A percentile compares a stretch with the other conserved stretches of the same genome.
Evolutionary conservation across 1,140 invertebrate genomes (phyloP).

Genomic region (Eubasilissa regina): DNA sequence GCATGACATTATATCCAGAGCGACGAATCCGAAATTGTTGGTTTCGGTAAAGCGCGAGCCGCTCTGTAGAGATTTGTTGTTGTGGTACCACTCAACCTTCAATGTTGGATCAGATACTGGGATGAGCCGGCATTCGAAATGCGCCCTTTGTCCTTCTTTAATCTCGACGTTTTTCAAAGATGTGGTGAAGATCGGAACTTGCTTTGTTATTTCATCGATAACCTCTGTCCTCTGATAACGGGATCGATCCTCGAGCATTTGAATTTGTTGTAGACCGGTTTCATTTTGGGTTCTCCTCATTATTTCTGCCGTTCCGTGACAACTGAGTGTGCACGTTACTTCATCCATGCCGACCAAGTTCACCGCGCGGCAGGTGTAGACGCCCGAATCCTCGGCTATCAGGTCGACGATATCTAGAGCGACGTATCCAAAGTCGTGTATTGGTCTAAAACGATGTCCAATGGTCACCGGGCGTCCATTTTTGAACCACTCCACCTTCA

Average conservation of each 20-base stretch:
- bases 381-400: constrained; percentile 93
- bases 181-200: constrained; percentile 92
- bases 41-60: constrained; percentile 92
- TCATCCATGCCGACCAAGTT: constrained; percentile 92
- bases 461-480: constrained; percentile 91
- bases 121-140: constrained; percentile 96
- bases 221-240: constrained; percentile 82
- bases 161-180: constrained; percentile 93
- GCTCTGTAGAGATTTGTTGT: constrained; percentile 90
- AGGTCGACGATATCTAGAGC: constrained; percentile 92
- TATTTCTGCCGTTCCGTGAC: constrained; percentile 83
- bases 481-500: constrained; percentile 96
- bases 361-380: constrained; percentile 94
- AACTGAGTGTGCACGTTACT: constrained; percentile 81
- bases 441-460: constrained; percentile 92
- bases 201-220: constrained; percentile 87
- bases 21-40: constrained; percentile 95
- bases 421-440: constrained; percentile 97
- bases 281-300: constrained; percentile 89
- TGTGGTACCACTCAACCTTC: constrained; percentile 98
- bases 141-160: constrained; percentile 94
- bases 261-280: constrained; percentile 87
- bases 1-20: constrained; percentile 92
- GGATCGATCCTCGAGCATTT: constrained; percentile 88
- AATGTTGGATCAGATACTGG: constrained; percentile 97